phyloP scores from a whole-genome alignment of 2,888 invertebrate species.

The Pammene aurita region DNA sequence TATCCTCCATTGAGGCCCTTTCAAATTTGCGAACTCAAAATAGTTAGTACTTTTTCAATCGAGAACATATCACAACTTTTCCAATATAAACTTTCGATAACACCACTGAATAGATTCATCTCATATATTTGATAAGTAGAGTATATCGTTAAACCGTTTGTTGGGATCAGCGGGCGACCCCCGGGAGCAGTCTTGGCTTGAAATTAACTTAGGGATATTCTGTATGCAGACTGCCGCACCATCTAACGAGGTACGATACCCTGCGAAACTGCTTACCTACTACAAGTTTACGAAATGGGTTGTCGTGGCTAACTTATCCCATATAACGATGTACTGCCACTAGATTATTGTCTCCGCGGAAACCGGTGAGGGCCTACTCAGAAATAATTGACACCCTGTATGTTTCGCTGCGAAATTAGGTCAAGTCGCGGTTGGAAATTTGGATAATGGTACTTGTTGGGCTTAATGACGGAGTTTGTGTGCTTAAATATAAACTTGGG shows the following conservation, averaged over 20 bases:
- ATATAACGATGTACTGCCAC: constrained; percentile 42
- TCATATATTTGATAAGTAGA: constrained; percentile 59
- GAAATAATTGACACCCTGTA: constrained; percentile 42
- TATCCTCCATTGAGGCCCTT: too few species aligned
- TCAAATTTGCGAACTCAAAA: not conserved
- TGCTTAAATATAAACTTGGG: constrained; percentile 2
- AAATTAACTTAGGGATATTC: constrained; percentile 79
- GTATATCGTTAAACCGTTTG: constrained; percentile 67
- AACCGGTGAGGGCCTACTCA: constrained; percentile 39
- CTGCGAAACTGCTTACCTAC: constrained; percentile 48
- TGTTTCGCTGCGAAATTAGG: constrained; percentile 38
- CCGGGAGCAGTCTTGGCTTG: constrained; percentile 64
- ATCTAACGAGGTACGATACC: constrained; percentile 74
- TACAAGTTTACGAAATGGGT: constrained; percentile 38
- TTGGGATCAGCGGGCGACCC: constrained; percentile 63
- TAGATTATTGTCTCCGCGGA: constrained; percentile 54
- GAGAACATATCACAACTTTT: constrained; percentile 4
- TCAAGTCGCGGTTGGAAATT: constrained; percentile 35
- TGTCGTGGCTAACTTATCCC: constrained; percentile 50
- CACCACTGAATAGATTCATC: constrained; percentile 58
- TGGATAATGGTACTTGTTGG: constrained; percentile 35
- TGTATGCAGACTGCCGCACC: constrained; percentile 76
- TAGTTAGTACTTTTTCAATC: constrained; percentile 5
- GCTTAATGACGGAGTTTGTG: constrained; percentile 12
- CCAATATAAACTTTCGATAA: constrained; percentile 37